Conservation (phyloP, 2,797 vertebrate species). For the Novumbra hubbsi region DNA sequence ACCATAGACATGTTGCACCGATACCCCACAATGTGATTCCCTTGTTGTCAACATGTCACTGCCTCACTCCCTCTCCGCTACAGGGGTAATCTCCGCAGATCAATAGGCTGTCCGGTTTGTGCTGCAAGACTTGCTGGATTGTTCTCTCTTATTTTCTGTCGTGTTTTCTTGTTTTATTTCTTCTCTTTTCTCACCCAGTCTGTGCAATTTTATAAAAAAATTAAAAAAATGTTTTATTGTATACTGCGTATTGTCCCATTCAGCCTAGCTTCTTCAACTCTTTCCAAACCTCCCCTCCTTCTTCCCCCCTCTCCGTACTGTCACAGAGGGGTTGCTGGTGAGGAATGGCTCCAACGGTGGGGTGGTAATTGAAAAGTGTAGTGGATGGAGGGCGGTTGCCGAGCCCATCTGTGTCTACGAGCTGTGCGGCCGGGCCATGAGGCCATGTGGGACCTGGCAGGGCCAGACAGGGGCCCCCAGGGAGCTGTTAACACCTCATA, state of each 20-base stretch:
- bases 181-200: slow-evolving; percentile 1
- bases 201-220: too few species aligned
- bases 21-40: slow-evolving; percentile 4
- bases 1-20: not conserved
- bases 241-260: not conserved
- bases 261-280: not conserved
- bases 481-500: slow-evolving; percentile 91
- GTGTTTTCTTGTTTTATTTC: not conserved
- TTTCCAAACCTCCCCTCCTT: slow-evolving; percentile 18
- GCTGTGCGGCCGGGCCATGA: slow-evolving; percentile 47
- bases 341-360: slow-evolving; percentile 65
- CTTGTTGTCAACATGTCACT: not conserved
- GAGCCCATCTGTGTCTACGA: slow-evolving; percentile 48
- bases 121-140: not conserved
- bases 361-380: slow-evolving; percentile 73
- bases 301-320: slow-evolving; percentile 29
- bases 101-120: slow-evolving; percentile 9
- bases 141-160: not conserved
- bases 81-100: not conserved
- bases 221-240: not conserved
- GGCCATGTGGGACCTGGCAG: slow-evolving; percentile 60
- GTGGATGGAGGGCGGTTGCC: not conserved
- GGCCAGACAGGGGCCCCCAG: slow-evolving; percentile 65
- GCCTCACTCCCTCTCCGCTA: not conserved
- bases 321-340: slow-evolving; percentile 56